Evolutionary conservation across 2,888 invertebrate genomes (phyloP).

Genomic region (Hirtodrosophila duncani): DNA sequence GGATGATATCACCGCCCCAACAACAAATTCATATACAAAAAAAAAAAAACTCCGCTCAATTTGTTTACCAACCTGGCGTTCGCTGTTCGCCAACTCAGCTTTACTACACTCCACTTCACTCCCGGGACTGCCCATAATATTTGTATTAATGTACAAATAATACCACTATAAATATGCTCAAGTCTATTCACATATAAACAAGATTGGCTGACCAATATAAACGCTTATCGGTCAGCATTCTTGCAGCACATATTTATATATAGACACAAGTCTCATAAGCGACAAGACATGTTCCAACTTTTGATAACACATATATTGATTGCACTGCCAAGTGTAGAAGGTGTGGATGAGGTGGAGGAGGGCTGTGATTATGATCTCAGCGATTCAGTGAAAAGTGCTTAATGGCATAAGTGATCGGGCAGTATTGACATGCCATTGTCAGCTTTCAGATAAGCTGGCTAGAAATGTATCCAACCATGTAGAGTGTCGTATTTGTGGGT

Average conservation of each 20-base stretch:
- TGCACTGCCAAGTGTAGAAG: neutral
- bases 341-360: no score
- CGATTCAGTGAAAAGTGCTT: no score
- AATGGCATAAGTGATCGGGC: no score
- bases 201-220: no score
- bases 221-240: constrained; percentile 33
- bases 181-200: no score
- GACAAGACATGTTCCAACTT: neutral
- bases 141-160: constrained; percentile 20
- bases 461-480: no score
- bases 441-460: no score
- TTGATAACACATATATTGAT: constrained; percentile 14
- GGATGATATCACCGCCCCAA: constrained; percentile 54
- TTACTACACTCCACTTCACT: neutral
- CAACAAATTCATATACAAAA: constrained; percentile 15
- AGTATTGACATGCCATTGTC: no score
- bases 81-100: neutral
- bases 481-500: no score
- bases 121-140: neutral
- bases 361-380: no score
- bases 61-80: constrained; percentile 41
- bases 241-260: constrained; percentile 19
- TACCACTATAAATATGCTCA: no score
- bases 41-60: constrained; percentile 14
- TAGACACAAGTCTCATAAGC: constrained; percentile 18